A percentile compares a stretch with the other conserved stretches of the same genome.
Evolutionary conservation across 2,113 vertebrate genomes (phyloP).

Genomic region (Alectura lathami): DNA sequence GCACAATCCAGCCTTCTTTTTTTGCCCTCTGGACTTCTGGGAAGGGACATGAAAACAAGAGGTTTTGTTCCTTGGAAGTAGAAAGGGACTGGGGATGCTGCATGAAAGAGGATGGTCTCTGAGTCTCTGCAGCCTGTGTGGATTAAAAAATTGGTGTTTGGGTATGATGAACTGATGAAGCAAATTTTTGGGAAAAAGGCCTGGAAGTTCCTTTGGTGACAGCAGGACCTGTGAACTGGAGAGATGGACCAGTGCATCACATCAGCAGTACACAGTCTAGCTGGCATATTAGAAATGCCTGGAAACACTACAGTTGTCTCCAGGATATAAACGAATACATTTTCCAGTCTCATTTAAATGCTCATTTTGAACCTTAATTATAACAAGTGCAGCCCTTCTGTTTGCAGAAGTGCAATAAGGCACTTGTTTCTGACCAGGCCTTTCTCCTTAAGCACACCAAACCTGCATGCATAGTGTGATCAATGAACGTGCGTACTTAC

Average conservation of each 20-base stretch:
- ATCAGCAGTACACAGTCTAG: not conserved
- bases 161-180: not conserved
- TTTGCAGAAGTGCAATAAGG: not conserved
- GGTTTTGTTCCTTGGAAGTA: not conserved
- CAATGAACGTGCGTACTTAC: not conserved
- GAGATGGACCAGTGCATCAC: not conserved
- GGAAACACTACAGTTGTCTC: not conserved
- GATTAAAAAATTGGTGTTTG: not conserved
- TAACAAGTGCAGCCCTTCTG: not conserved
- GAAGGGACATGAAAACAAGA: not conserved
- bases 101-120: too few relatives aligned
- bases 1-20: not conserved
- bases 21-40: not conserved
- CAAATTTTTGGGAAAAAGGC: not conserved
- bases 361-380: not conserved
- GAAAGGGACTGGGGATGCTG: not conserved
- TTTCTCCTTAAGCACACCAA: not conserved
- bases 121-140: not conserved
- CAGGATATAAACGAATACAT: not conserved
- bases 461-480: not conserved
- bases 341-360: not conserved
- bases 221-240: not conserved
- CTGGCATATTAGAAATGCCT: not conserved
- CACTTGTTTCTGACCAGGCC: rapidly evolving
- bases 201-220: rapidly evolving